These are phyloP conservation scores for Amphibalanus amphitrite DNA, from an alignment of 1,140 invertebrate species.

Conservation along the genomic window DNA sequence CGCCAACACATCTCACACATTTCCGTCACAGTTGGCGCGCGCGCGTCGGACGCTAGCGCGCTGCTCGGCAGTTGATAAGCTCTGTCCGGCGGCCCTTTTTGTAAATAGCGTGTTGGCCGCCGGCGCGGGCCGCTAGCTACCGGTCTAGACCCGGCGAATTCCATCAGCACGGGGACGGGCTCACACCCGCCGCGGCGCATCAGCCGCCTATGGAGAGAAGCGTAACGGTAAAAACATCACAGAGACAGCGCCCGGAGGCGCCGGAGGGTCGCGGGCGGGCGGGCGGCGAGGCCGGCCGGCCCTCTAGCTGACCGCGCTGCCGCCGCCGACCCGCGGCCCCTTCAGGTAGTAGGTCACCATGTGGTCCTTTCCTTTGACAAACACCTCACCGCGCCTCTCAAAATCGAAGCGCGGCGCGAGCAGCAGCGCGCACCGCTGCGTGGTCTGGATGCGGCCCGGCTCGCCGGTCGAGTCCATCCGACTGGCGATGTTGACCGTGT, in stretches of 20 bases:
- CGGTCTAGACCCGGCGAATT: too few relatives aligned
- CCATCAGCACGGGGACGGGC: too few relatives aligned
- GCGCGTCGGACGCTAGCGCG: too few relatives aligned
- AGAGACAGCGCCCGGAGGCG: neutral
- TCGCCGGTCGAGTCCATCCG: conserved; percentile 88
- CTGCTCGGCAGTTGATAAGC: neutral
- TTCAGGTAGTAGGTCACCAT: conserved; percentile 68
- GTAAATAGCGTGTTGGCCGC: neutral
- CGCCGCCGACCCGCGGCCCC: neutral
- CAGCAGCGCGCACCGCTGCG: conserved; percentile 46
- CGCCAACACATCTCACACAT: neutral
- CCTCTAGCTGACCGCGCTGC: neutral
- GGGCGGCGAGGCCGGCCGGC: neutral
- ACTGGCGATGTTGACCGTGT: conserved; percentile 92
- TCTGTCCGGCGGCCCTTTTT: neutral
- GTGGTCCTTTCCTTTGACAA: conserved; percentile 87
- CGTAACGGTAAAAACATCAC: neutral
- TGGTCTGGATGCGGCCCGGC: conserved; percentile 66
- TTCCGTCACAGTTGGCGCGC: too few relatives aligned
- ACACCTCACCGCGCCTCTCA: conserved; percentile 65
- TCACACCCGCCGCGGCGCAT: neutral
- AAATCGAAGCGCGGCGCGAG: conserved; percentile 50
- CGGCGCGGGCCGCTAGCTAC: neutral
- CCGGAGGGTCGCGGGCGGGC: neutral
- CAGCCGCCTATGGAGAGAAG: neutral